Percentiles rank a stretch among this genome's conserved stretches.
Evolutionary conservation across 2,888 invertebrate genomes (phyloP).

Genomic region (Agonopterix arenella): DNA sequence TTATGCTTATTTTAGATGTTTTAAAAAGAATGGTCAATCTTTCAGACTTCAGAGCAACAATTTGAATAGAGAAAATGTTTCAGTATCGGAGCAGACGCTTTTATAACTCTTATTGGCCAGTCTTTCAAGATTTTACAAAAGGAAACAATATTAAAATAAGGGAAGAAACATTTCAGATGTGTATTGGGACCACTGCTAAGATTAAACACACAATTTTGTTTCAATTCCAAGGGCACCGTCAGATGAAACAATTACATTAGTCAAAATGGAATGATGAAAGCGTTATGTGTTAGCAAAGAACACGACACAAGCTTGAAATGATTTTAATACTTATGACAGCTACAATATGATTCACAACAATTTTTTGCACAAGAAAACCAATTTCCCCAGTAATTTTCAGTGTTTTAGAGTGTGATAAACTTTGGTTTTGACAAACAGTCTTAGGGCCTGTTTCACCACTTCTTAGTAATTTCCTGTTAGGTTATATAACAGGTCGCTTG

Average conservation of each 20-base stretch:
- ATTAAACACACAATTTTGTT: neutral
- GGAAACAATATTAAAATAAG: too few relatives aligned
- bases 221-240: constrained; percentile 1
- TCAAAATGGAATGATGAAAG: constrained; percentile 45
- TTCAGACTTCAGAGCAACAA: too few relatives aligned
- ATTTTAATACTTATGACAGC: neutral
- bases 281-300: constrained; percentile 54
- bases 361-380: neutral
- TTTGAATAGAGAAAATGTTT: too few relatives aligned
- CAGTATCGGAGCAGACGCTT: neutral
- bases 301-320: constrained; percentile 47
- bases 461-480: too few relatives aligned
- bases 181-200: too few relatives aligned
- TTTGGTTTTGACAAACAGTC: too few relatives aligned
- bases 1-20: too few relatives aligned
- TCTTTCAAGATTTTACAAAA: neutral
- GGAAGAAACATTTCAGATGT: neutral
- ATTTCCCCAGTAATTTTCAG: too few relatives aligned
- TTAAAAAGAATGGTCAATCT: too few relatives aligned
- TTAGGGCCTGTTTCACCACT: too few relatives aligned
- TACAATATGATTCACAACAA: neutral
- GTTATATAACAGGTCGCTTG: too few relatives aligned
- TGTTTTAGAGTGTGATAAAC: too few relatives aligned
- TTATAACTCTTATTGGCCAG: neutral
- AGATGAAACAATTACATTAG: constrained; percentile 18